phyloP scores from a whole-genome alignment of 2,113 vertebrate species.

The Cebidichthys violaceus region DNA sequence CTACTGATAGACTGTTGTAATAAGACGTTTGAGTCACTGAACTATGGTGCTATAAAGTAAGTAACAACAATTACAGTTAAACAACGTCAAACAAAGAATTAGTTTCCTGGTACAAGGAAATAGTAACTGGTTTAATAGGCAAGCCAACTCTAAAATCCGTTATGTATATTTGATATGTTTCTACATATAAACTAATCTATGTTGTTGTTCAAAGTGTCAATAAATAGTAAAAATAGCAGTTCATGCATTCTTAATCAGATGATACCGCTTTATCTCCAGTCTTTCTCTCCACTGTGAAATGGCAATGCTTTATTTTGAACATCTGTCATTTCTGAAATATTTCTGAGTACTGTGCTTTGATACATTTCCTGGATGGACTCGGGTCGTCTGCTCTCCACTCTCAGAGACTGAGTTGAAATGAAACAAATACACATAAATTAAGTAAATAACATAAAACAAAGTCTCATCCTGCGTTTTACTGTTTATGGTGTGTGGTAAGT shows the following conservation, averaged over 20 bases:
- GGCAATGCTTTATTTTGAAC: slow-evolving; percentile 1
- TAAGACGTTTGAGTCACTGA: background rate
- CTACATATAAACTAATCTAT: background rate
- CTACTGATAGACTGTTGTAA: background rate
- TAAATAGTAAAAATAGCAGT: background rate
- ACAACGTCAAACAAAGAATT: background rate
- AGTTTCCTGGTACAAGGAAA: background rate
- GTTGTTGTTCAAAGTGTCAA: background rate
- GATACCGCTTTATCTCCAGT: background rate
- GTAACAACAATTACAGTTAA: background rate
- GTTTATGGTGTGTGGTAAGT: too few species aligned
- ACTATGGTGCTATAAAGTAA: background rate
- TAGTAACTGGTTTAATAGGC: background rate
- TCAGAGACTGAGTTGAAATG: too few species aligned
- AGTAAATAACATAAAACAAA: too few species aligned
- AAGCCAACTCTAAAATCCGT: background rate
- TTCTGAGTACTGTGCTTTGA: background rate
- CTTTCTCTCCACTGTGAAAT: background rate
- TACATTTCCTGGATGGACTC: background rate
- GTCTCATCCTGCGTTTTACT: too few species aligned
- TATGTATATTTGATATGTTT: background rate
- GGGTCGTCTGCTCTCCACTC: too few species aligned
- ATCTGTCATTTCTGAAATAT: background rate
- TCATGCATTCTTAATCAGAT: background rate
- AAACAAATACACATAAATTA: too few species aligned